These are phyloP conservation scores for Chaetodon auriga DNA, from an alignment of 2,113 vertebrate genomes.

Conservation along the genomic window DNA sequence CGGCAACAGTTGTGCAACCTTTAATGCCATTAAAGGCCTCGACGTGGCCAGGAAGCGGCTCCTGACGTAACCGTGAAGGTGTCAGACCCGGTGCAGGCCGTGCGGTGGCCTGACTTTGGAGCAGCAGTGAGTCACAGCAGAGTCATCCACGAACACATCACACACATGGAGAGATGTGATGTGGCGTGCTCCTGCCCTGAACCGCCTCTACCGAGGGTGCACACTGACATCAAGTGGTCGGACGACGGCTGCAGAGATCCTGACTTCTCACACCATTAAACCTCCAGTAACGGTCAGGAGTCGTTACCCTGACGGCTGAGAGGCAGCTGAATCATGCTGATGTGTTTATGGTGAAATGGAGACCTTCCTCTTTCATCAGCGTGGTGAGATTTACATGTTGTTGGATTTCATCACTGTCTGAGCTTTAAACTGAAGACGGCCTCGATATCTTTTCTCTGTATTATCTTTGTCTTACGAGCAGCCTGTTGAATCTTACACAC, in stretches of 20 bases:
- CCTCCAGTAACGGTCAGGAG: not conserved
- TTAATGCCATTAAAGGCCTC: not conserved
- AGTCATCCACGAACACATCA: conserved; percentile 18
- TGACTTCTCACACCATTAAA: not conserved
- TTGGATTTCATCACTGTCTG: not conserved
- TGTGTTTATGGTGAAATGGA: not conserved
- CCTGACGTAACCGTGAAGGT: not conserved
- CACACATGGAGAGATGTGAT: conserved; percentile 26
- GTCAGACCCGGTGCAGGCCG: not conserved
- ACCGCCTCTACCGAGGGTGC: conserved; percentile 44
- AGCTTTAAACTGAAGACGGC: not conserved
- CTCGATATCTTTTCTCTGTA: not conserved
- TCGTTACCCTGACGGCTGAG: not conserved
- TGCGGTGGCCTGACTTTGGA: not conserved
- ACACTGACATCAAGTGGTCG: conserved; percentile 79
- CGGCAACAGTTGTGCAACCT: not conserved
- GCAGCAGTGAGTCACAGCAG: not conserved
- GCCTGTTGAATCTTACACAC: not conserved
- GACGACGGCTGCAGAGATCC: conserved; percentile 42
- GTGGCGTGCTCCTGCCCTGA: conserved; percentile 29
- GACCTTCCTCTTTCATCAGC: not conserved
- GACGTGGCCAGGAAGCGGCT: not conserved
- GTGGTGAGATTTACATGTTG: not conserved
- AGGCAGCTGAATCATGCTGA: not conserved
- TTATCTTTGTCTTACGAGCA: not conserved